Conservation (phyloP, 2,888 invertebrate genomes). For the Achlya flavicornis region DNA sequence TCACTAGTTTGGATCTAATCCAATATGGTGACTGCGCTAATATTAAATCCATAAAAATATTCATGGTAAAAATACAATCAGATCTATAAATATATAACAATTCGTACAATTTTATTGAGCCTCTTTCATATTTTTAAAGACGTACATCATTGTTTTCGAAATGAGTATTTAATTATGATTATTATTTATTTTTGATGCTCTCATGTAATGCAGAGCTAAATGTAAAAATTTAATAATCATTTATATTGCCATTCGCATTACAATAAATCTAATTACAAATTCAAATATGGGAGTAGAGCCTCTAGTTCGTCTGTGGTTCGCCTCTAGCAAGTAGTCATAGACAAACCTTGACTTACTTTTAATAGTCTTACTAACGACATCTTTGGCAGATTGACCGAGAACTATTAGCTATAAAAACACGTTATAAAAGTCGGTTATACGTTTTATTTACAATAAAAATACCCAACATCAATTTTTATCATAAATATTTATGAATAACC, state of each 20-base stretch:
- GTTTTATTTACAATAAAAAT: background rate
- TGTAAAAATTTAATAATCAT: background rate
- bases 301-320: background rate
- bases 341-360: conserved; percentile 1
- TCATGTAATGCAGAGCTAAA: background rate
- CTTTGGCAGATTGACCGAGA: conserved; percentile 2
- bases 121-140: background rate
- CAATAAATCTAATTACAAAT: background rate
- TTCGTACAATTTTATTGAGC: background rate
- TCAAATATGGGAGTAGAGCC: background rate
- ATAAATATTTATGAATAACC: conserved; percentile 2
- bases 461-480: background rate
- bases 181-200: background rate
- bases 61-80: background rate
- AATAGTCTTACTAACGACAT: background rate
- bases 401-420: background rate
- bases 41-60: background rate
- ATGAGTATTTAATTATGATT: too few relatives aligned
- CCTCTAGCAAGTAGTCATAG: background rate
- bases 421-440: background rate
- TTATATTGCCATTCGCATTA: background rate
- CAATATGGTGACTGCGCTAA: background rate
- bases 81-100: background rate
- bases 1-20: conserved; percentile 6
- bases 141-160: background rate